phyloP scores from a whole-genome alignment of 2,888 invertebrate species.

The Lasioglossum zephyrum region DNA sequence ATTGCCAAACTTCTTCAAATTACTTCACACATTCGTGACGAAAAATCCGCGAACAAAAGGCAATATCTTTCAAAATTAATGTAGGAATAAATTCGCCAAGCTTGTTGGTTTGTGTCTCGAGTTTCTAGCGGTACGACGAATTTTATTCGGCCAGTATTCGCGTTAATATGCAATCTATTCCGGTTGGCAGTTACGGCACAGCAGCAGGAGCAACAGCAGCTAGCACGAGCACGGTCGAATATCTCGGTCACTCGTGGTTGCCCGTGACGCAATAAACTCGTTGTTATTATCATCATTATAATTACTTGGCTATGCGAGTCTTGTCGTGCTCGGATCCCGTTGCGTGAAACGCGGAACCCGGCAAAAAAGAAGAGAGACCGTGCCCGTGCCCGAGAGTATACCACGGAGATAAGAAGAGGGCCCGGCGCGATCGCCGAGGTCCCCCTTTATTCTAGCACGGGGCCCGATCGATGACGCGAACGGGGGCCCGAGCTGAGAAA shows the following conservation, averaged over 20 bases:
- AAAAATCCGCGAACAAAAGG: background rate
- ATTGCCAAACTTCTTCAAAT: background rate
- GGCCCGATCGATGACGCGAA: conserved; percentile 32
- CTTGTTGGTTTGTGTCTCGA: background rate
- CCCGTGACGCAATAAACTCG: conserved; percentile 9
- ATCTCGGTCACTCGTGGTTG: conserved; percentile 10
- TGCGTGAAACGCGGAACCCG: conserved; percentile 55
- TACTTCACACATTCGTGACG: background rate
- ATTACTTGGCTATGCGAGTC: conserved; percentile 37
- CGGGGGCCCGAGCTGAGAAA: conserved; percentile 19
- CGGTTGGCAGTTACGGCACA: background rate
- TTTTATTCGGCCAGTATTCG: background rate
- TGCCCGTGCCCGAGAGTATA: conserved; percentile 17
- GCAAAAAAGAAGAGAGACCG: conserved; percentile 45
- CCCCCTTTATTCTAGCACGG: background rate
- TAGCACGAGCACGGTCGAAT: background rate
- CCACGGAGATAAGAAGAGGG: conserved; percentile 35
- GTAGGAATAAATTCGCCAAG: background rate
- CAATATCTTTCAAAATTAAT: background rate
- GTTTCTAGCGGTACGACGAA: background rate
- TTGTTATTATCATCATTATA: conserved; percentile 17
- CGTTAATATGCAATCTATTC: conserved; percentile 1
- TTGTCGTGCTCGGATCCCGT: conserved; percentile 59
- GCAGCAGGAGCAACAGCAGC: background rate
- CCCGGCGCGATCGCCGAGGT: background rate